phyloP scores from a whole-genome alignment of 2,888 invertebrate genomes.

The Cactoblastis cactorum region DNA sequence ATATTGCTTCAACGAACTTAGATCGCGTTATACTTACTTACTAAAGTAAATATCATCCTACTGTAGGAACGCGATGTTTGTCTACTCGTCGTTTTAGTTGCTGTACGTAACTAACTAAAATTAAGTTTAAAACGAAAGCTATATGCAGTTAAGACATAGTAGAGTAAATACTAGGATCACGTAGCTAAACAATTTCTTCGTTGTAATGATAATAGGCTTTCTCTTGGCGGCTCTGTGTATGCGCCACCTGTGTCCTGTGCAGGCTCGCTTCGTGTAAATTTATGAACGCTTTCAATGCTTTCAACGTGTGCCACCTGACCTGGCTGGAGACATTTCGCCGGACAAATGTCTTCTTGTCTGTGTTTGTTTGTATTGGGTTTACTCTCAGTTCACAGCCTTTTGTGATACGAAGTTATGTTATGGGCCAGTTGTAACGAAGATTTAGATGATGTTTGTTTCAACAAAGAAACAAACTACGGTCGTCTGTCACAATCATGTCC shows the following conservation, averaged over 20 bases:
- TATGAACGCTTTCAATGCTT: slow-evolving; percentile 74
- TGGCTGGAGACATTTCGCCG: slow-evolving; percentile 61
- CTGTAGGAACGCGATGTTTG: slow-evolving; percentile 15
- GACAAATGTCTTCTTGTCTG: slow-evolving; percentile 62
- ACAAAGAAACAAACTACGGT: slow-evolving; percentile 14
- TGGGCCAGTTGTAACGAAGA: slow-evolving; percentile 15
- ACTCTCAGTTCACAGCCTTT: slow-evolving; percentile 37
- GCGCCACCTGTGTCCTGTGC: slow-evolving; percentile 63
- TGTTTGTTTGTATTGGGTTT: slow-evolving; percentile 65
- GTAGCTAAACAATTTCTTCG: slow-evolving; percentile 36
- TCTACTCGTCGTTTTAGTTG: slow-evolving; percentile 15
- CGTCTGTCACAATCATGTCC: slow-evolving; percentile 11
- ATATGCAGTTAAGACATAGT: slow-evolving; percentile 5
- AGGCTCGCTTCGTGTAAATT: slow-evolving; percentile 64
- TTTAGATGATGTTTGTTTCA: slow-evolving; percentile 8
- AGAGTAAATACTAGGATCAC: slow-evolving; percentile 27
- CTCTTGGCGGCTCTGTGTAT: slow-evolving; percentile 40
- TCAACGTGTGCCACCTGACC: slow-evolving; percentile 76
- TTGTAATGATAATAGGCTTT: slow-evolving; percentile 43
- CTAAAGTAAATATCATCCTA: slow-evolving; percentile 35
- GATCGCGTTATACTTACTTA: slow-evolving; percentile 40
- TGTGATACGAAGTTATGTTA: slow-evolving; percentile 23
- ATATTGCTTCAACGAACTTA: slow-evolving; percentile 49
- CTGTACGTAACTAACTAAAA: slow-evolving; percentile 14
- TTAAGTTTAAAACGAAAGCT: neutral